Evolutionary conservation across 2,888 invertebrate species (phyloP).

Genomic region (Parapristionchus giblindavisi): DNA sequence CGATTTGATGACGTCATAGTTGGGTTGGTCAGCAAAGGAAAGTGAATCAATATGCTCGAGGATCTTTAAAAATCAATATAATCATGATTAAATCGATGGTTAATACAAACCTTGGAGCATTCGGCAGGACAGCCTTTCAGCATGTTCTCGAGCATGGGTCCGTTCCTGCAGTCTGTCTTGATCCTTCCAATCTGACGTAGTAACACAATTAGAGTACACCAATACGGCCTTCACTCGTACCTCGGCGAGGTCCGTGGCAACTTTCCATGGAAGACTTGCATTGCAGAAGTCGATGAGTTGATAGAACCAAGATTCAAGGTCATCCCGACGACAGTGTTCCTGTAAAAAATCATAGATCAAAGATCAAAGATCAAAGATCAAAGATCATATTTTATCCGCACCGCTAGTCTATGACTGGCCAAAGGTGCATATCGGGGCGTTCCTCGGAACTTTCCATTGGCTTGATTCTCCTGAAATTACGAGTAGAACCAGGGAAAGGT

Average conservation of each 20-base stretch:
- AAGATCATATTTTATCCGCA: too few species aligned
- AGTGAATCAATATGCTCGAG: slow-evolving; percentile 29
- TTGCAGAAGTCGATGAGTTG: slow-evolving; percentile 35
- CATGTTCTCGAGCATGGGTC: slow-evolving; percentile 8
- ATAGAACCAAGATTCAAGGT: slow-evolving; percentile 36
- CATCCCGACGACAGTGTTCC: slow-evolving; percentile 30
- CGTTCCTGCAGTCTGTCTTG: slow-evolving; percentile 19
- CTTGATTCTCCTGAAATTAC: too few species aligned
- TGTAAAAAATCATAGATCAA: not conserved
- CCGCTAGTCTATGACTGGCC: slow-evolving; percentile 28
- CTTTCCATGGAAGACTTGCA: slow-evolving; percentile 33
- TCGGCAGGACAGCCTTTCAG: slow-evolving; percentile 22
- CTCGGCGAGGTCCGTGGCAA: slow-evolving; percentile 23
- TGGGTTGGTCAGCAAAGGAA: not conserved
- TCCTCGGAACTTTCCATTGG: slow-evolving; percentile 36
- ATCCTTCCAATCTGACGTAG: slow-evolving; percentile 26
- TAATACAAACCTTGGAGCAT: slow-evolving; percentile 21
- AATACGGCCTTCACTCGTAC: slow-evolving; percentile 4
- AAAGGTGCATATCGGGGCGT: slow-evolving; percentile 32
- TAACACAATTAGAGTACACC: too few species aligned
- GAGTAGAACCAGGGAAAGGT: too few species aligned
- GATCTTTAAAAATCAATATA: too few species aligned
- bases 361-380: too few species aligned
- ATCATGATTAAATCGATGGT: too few species aligned
- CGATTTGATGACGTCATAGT: slow-evolving; percentile 5